Evolutionary conservation across 2,888 invertebrate genomes (phyloP).

Genomic region (Lithophane semibrunnea): DNA sequence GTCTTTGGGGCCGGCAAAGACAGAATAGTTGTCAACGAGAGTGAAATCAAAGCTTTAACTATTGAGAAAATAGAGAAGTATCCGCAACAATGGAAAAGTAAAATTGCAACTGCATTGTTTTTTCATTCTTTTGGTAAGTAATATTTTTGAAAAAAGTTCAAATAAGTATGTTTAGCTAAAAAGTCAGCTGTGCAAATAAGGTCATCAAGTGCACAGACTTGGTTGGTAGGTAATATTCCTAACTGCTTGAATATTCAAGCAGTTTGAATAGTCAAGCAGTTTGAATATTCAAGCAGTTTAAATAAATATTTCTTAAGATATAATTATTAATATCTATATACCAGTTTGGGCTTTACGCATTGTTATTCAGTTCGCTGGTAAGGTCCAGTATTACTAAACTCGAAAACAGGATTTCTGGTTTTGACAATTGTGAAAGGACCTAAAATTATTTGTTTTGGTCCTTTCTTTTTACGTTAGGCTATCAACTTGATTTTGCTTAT

Average conservation of each 20-base stretch:
- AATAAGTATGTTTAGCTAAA: not conserved
- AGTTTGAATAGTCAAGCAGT: no score
- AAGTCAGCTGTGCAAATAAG: not conserved
- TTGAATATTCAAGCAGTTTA: no score
- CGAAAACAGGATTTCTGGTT: not conserved
- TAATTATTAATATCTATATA: not conserved
- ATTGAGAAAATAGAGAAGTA: slow-evolving; percentile 86
- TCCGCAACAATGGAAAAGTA: slow-evolving; percentile 88
- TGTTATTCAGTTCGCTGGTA: not conserved
- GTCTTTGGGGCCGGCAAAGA: slow-evolving; percentile 85
- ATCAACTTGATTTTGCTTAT: not conserved
- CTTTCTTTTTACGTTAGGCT: not conserved
- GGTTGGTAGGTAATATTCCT: not conserved
- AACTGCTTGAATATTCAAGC: no score
- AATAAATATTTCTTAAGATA: not conserved
- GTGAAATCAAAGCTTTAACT: slow-evolving; percentile 88
- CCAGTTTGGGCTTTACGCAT: not conserved
- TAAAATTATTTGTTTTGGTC: no score
- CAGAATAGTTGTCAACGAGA: slow-evolving; percentile 86
- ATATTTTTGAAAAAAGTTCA: not conserved
- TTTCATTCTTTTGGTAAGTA: slow-evolving; percentile 90
- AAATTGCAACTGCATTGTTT: slow-evolving; percentile 90
- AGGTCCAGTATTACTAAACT: not conserved
- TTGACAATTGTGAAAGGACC: not conserved
- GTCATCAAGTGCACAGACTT: not conserved